A percentile compares a stretch with the other conserved stretches of the same genome.
These are phyloP conservation scores for Ridgeia piscesae DNA, from an alignment of 1,140 invertebrate genomes.

Conservation along the genomic window DNA sequence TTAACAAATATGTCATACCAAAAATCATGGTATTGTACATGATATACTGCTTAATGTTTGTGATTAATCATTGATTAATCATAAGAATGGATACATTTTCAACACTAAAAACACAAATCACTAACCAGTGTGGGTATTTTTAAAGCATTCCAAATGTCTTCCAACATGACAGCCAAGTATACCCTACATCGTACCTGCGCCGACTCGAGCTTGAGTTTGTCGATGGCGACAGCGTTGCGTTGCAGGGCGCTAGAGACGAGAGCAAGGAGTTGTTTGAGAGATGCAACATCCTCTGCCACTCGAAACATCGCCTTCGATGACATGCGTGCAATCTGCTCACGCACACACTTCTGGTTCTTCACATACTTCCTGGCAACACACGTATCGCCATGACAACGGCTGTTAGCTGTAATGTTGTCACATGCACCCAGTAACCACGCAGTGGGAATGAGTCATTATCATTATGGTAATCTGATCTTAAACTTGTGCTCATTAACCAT, in stretches of 20 bases:
- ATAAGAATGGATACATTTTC: too few relatives aligned
- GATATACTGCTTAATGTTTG: too few relatives aligned
- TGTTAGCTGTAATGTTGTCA: too few relatives aligned
- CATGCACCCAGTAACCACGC: too few relatives aligned
- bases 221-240: conserved; percentile 66
- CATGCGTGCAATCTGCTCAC: conserved; percentile 77
- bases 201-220: conserved; percentile 74
- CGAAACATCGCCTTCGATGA: conserved; percentile 71
- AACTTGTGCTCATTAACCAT: too few relatives aligned
- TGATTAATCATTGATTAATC: too few relatives aligned
- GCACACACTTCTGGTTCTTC: conserved; percentile 78
- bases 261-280: conserved; percentile 68
- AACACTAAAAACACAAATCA: too few relatives aligned
- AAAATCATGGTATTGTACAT: too few relatives aligned
- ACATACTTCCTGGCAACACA: conserved; percentile 69
- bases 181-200: conserved; percentile 59
- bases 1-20: too few relatives aligned
- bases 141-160: neutral
- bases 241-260: conserved; percentile 61
- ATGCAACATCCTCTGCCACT: conserved; percentile 66
- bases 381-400: neutral
- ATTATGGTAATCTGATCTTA: too few relatives aligned
- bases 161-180: neutral
- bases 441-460: too few relatives aligned
- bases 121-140: too few relatives aligned